phyloP scores from a whole-genome alignment of 2,113 vertebrate species.

The Apistogramma diplotaenia region DNA sequence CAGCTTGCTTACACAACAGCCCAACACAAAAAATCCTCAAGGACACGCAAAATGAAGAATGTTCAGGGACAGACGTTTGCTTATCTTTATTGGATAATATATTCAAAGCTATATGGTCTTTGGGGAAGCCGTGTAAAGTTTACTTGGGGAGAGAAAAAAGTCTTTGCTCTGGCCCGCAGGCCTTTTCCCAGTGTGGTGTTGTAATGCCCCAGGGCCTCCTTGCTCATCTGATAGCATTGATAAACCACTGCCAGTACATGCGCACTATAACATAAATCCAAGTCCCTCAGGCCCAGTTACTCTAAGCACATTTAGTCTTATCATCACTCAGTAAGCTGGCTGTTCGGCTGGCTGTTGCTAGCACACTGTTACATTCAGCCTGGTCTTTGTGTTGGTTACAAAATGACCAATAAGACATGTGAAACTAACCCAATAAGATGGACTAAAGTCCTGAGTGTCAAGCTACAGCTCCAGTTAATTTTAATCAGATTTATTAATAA shows the following conservation, averaged over 20 bases:
- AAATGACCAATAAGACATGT: not conserved
- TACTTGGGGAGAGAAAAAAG: constrained; percentile 22
- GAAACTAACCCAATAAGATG: not conserved
- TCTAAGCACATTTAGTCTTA: constrained; percentile 65
- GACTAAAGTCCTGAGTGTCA: not conserved
- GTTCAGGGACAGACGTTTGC: constrained; percentile 13
- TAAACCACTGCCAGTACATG: constrained; percentile 52
- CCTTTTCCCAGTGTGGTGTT: constrained; percentile 13
- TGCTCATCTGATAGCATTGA: constrained; percentile 58
- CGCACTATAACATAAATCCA: constrained; percentile 33
- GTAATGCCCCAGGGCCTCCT: constrained; percentile 42
- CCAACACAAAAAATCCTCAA: not conserved
- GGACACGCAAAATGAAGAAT: constrained; percentile 29
- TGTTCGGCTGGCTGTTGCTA: constrained; percentile 17
- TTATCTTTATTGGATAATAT: constrained; percentile 51
- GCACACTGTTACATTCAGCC: not conserved
- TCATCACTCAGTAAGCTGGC: constrained; percentile 38
- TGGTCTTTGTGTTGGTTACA: constrained; percentile 10
- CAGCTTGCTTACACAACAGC: constrained; percentile 43
- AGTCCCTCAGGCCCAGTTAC: constrained; percentile 48
- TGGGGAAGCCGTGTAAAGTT: constrained; percentile 44
- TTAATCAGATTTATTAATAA: not conserved
- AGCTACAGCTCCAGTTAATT: not conserved
- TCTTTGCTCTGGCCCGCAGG: constrained; percentile 6
- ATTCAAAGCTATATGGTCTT: constrained; percentile 54